Base-by-base conservation (phyloP, 2,888 invertebrate genomes). In the Plebejus melissa region DNA sequence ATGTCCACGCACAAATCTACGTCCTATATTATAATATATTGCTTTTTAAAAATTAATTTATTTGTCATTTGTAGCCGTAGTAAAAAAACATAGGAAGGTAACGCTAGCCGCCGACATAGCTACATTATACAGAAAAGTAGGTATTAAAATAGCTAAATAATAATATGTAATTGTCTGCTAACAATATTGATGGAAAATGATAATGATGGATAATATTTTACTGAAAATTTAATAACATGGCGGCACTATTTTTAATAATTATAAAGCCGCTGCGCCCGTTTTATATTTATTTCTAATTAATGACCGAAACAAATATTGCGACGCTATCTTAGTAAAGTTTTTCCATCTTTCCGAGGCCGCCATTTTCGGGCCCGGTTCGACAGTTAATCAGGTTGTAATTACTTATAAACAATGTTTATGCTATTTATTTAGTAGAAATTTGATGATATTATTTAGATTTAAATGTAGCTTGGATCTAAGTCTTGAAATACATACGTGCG, bases 231-330 rank as follows among this genome's bases (percentile, higher is more conserved):
- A 65, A 65, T 65, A 36, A 65, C 3, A 6, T 13, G 46, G 3
- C 22, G 46, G 46, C 41, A 71, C 41, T 71, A 46, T 41, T 71
- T 71, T 22, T 72, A 50, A 72, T 72, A 72, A 72, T 72, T 72
- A 72, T 13, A 72, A 72, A 72, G 50, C 11, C 46, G 11, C 72
- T 16, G 54, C 72, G 54, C 54, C 72, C 32, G 36, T 65, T 77
- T 72, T 78, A 78, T 79, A 81, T 81, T 79, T 82, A 81, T 83
- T 83, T 82, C 83, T 87, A 88, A 89, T 89, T 88, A 88, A 88
- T 88, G 85, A 78, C 77, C 82, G 80, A 83, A 86, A 87, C 85
- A 86, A 87, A 86, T 87, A 84, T 83, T 75, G 78, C 79, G 80
- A 80, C 79, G 82, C 83, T 83, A 84, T 85, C 80, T 77, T 82